Conservation (phyloP, 2,113 vertebrate species). For the Mormyrus lacerda region DNA sequence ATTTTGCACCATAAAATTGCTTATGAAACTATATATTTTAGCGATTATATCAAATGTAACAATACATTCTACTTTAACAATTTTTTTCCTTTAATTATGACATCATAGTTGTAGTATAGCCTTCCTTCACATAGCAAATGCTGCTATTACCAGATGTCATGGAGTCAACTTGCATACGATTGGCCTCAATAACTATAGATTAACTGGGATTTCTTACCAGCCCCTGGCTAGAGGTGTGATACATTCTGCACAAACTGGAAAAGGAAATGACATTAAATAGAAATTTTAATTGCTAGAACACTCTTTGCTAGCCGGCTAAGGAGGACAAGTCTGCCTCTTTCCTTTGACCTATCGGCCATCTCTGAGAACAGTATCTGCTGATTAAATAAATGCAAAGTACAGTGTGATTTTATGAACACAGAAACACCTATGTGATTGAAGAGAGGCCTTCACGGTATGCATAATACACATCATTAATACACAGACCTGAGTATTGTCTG, state of each 20-base stretch:
- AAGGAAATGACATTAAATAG: background rate
- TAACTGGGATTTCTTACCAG: slow-evolving; percentile 58
- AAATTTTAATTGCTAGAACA: background rate
- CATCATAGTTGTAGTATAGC: background rate
- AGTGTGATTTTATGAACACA: background rate
- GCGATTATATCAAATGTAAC: background rate
- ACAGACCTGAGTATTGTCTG: background rate
- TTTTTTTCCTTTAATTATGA: background rate
- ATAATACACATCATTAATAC: background rate
- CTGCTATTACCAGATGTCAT: background rate
- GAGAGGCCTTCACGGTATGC: background rate
- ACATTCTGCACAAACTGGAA: slow-evolving; percentile 19
- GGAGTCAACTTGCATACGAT: background rate
- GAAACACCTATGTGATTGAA: background rate
- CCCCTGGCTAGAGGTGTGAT: slow-evolving; percentile 44
- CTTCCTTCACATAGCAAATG: background rate
- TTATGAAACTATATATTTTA: background rate
- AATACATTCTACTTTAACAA: background rate
- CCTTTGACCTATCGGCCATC: background rate
- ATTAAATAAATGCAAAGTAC: background rate
- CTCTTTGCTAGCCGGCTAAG: background rate
- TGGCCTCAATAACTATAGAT: background rate
- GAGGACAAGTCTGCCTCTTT: background rate
- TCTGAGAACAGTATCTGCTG: background rate
- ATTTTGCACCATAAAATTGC: background rate